Evolutionary conservation across 2,113 vertebrate species (phyloP), one percentile per base, ranked within the genome.

Genomic region (Tachycineta bicolor): DNA sequence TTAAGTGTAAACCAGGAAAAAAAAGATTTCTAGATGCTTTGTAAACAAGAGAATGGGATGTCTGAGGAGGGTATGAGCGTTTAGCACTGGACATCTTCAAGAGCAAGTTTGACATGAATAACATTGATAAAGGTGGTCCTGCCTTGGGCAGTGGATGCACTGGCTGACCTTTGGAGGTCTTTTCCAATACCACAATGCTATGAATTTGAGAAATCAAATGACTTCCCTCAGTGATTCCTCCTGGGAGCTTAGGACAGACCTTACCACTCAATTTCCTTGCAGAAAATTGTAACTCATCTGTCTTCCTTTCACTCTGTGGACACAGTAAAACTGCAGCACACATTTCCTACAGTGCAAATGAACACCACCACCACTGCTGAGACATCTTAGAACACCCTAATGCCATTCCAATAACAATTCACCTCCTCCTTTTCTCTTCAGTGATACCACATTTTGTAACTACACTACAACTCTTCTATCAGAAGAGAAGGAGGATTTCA

Each of bases 281-380:
- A 91, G 73, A 49, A 81, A 86, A 96, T 80, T 92, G 37, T 63
- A 93, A 84, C 64, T 63, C 88, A n/a, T 96, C 94, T 11, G 37
- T 92, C 79, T 96, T 94, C 85, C 55, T 95, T 93, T 89, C 56
- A 22, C 29, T 87, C 73, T 64, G 41, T 29, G 6, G 73, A 41
- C 67, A 68, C 21, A 63, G 47, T 77, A 44, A 83, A 90, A 49
- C 43, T 63, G 79, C 47, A 85, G 68, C 64, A 77, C 2, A 4
- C 60, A 55, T 62, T 55, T 63, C 18, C 2, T 52, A 56, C 46
- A 25, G 31, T 49, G 28, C 29, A 19, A 19, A 26, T 83, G 83
- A 58, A 69, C 31, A 67, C 10, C 31, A 67, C 10, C 50, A 14
- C 34, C 25, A 2, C 20, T 68, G 50, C 64, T 86, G 79, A 78